These are phyloP conservation scores for Orchesella cincta DNA, from an alignment of 1,140 invertebrate genomes.

Conservation along the genomic window DNA sequence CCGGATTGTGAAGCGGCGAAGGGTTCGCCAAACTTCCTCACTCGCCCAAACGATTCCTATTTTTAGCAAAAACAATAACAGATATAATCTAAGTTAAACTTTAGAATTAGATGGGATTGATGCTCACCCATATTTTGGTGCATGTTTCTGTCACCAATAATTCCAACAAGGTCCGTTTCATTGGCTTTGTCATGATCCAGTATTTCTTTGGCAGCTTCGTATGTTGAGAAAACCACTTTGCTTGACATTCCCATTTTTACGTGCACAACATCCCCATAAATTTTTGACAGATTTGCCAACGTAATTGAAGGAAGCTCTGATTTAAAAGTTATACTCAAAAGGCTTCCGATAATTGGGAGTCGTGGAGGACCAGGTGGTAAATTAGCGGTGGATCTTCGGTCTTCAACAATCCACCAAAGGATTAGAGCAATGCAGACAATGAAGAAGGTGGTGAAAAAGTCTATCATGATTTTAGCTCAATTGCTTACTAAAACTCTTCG, in stretches of 20 bases:
- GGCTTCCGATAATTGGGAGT: background rate
- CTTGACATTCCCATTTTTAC: background rate
- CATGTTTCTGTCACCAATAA: background rate
- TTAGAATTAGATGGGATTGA: background rate
- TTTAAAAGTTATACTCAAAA: background rate
- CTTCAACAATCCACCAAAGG: too few relatives aligned
- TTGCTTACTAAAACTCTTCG: too few relatives aligned
- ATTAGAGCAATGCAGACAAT: too few relatives aligned
- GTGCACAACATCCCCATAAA: background rate
- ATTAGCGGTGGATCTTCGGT: too few relatives aligned
- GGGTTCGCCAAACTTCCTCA: conserved; percentile 19
- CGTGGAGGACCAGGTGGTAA: too few relatives aligned
- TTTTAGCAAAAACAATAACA: background rate
- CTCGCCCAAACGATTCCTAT: conserved; percentile 42
- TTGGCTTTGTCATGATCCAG: background rate
- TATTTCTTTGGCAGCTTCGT: background rate
- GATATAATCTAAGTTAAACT: too few relatives aligned
- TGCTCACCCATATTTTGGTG: background rate
- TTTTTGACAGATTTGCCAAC: background rate
- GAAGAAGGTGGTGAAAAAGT: too few relatives aligned
- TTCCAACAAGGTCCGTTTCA: background rate
- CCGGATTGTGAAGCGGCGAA: conserved; percentile 37
- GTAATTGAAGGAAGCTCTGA: background rate
- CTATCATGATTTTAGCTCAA: too few relatives aligned
- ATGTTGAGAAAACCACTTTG: background rate